Percentiles rank a stretch among this genome's conserved stretches.
These are phyloP conservation scores for Heteromormyrus szaboi DNA, from an alignment of 2,797 vertebrate species.

Conservation along the genomic window DNA sequence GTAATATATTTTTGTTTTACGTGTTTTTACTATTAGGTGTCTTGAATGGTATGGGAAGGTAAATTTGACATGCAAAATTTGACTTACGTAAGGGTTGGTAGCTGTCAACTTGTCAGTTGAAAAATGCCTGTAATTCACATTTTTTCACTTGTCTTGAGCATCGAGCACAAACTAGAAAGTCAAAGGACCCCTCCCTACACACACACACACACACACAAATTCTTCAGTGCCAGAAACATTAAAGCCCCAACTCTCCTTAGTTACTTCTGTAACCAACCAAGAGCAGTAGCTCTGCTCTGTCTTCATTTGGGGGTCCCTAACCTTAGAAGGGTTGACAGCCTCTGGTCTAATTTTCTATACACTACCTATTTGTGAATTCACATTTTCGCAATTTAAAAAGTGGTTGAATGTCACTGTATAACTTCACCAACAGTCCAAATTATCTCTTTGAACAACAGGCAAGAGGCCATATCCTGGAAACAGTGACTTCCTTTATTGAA, in stretches of 20 bases:
- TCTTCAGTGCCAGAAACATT: background rate
- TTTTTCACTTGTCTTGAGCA: background rate
- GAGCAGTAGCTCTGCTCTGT: background rate
- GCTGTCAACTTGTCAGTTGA: background rate
- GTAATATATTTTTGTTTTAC: background rate
- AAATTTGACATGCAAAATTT: background rate
- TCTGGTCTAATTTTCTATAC: background rate
- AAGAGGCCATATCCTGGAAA: conserved; percentile 34
- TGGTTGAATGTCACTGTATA: background rate
- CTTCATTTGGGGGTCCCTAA: background rate
- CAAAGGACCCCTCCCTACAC: background rate
- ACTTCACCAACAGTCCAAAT: background rate
- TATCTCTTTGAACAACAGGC: conserved; percentile 23
- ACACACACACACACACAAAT: background rate
- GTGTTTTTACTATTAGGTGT: background rate
- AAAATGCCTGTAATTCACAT: background rate
- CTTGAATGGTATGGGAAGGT: background rate
- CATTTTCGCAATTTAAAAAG: background rate
- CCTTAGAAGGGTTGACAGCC: background rate
- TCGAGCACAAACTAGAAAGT: background rate
- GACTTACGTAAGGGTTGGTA: background rate
- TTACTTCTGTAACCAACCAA: background rate
- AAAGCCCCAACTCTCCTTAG: background rate
- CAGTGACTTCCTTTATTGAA: conserved; percentile 34
- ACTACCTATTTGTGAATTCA: background rate